These are phyloP conservation scores for Drosophila trapezifrons DNA, from an alignment of 1,140 invertebrate genomes.

Conservation along the genomic window DNA sequence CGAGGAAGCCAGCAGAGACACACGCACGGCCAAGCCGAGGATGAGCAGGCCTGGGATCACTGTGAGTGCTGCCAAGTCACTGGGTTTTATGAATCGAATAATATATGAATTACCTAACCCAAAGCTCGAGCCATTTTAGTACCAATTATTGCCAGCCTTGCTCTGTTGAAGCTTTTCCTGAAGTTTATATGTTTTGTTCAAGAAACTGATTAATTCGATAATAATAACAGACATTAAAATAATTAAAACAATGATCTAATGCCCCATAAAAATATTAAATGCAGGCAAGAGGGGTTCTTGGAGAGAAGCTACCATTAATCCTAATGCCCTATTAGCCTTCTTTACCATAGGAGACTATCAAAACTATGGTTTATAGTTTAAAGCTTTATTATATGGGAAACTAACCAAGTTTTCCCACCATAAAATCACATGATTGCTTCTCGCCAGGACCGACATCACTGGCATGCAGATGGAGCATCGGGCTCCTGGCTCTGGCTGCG, in stretches of 20 bases:
- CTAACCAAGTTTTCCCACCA: neutral
- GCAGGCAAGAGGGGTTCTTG: neutral
- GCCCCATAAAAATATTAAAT: neutral
- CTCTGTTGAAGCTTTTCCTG: too few relatives aligned
- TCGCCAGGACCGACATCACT: slow-evolving; percentile 29
- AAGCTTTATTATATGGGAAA: slow-evolving; percentile 10
- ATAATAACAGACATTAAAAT: neutral
- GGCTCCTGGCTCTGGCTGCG: slow-evolving; percentile 38
- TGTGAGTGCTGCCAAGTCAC: slow-evolving; percentile 16
- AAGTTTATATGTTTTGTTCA: neutral
- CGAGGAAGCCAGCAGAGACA: slow-evolving; percentile 17
- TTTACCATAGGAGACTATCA: neutral
- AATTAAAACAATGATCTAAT: neutral
- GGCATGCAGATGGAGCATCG: slow-evolving; percentile 17
- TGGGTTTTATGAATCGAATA: neutral
- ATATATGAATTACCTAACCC: neutral
- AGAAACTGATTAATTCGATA: neutral
- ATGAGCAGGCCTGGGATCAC: slow-evolving; percentile 35
- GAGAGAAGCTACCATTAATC: neutral
- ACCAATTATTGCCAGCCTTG: neutral
- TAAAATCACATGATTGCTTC: slow-evolving; percentile 11
- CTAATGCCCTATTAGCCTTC: neutral
- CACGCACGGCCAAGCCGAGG: slow-evolving; percentile 49
- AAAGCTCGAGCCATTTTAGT: neutral
- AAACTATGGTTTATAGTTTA: neutral